Base-by-base conservation (phyloP, 2,797 vertebrate species). In the Pogonophryne albipinna region DNA sequence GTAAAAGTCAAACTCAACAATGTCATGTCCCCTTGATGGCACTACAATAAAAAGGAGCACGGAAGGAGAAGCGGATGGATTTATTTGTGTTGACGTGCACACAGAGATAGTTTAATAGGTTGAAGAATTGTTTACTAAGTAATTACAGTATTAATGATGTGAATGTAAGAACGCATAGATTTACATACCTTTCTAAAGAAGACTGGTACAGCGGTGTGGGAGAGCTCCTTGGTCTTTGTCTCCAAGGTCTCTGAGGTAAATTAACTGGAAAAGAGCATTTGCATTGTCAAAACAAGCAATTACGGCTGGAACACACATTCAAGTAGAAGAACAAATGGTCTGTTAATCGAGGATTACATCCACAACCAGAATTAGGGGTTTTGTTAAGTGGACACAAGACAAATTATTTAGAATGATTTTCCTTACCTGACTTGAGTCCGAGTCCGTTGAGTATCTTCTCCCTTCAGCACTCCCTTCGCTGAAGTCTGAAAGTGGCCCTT, bases 381-480 rank as follows among this genome's bases (percentile, higher is more conserved):
- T 13, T 52, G 8, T 20, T 10, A 51, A 14, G 11, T 31, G 16
- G 16, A 27, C 11, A 34, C n/a, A 31, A 34, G 10, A 52, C 5
- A 55, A 17, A 45, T n/a, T 8, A 15, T 44, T 51, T 31, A 46
- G 23, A 15, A 16, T 17, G 64, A 3, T 51, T 65, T 34, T 34
- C 17, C 63, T 14, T 87, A 96, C 95, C 95, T 93, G 93, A 94
- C 79, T 95, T 50, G 85, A 90, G 76, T 95, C 95, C 23, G 94
- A 94, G 86, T 95, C 95, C 10, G 93, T 90, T 16, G 95, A 95
- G 73, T 93, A 93, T 90, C 94, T 92, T 76, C 92, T 93, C 66
- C 90, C 93, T 68, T 96, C 94, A 78, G 93, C 85, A 75, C 91
- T 95, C 16, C 88, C 93, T 61, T 96, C 95, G 41, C 93, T 94